Base-by-base conservation (phyloP, 92 coral and sea anemone species). In the Virgularia gustaviana region DNA sequence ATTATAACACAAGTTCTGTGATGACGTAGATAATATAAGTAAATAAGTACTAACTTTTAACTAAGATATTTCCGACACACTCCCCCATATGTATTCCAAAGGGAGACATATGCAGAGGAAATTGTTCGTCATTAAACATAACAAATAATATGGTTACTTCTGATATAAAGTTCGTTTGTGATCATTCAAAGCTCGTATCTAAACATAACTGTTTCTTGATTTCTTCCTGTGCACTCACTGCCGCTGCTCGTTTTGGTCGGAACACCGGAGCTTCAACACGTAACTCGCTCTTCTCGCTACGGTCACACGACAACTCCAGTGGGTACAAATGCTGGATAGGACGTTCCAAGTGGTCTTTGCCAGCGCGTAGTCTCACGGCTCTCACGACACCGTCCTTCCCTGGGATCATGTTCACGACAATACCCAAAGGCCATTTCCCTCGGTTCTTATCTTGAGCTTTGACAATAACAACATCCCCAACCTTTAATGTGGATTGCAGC, bases 351-450 rank as follows among this genome's bases (percentile, higher is more conserved):
- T 51, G 57, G 27, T 51, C 57, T 51, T 51, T 51, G 27, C 57
- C 57, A 4, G 57, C 57, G 28, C 57, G 24, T 20, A 51, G 27
- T n/a, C n/a, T n/a, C n/a, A n/a, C n/a, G n/a, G n/a, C n/a, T n/a
- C n/a, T n/a, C n/a, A n/a, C n/a, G n/a, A 51, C 12, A 51, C 57
- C 57, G 9, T 51, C 57, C 27, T 51, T 51, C 27, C 57, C 57
- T 2, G 22, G 22, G 2, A 51, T 2, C 27, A 51, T 27, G 1
- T 10, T 51, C 2, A 51, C 57, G 25, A 51, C 57, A 51, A 51
- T 51, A 27, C 57, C 57, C 28, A 51, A 16, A 51, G 57, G 57
- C 57, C 57, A 51, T 32, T 51, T 51, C 9, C 57, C 57, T 20
- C 57, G 57, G 27, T 51, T 51, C 27, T 32, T 51, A 4, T 51